Base-by-base conservation (phyloP, 2,797 vertebrate genomes). In the Lates japonicus region DNA sequence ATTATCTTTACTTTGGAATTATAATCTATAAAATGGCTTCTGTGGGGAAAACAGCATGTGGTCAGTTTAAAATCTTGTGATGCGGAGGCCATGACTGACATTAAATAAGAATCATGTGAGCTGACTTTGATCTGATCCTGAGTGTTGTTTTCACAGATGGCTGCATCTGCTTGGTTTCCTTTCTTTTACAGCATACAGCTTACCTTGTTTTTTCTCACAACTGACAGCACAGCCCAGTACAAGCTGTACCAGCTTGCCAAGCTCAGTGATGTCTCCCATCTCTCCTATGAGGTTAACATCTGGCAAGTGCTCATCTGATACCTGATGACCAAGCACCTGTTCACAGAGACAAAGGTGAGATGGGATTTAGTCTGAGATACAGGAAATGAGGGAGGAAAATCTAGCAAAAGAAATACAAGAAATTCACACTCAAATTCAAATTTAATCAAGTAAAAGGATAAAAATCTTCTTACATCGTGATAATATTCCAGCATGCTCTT, bases 151-250 rank as follows among this genome's bases (percentile, higher is more conserved):
- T 41, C 62, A 76, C 73, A 78, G 62, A 75, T 41, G 78, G 29
- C 58, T 83, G 75, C 58, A 49, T 62, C 60, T 20, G 9, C 42
- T 41, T 29, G n/a, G 0, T 63, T 70, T 55, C 64, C 42, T 1
- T 2, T 6, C 17, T 54, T 12, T 22, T 11, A 19, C 16, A 17
- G 19, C 54, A 20, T 11, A 12, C 48, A 25, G 13, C 25, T 76
- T 73, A 97, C 97, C 97, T 94, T 98, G 96, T 84, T 97, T 98
- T 90, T 96, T 97, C 86, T 98, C 97, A 57, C 97, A 98, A 77
- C 97, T 97, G 84, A 98, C 94, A 0, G 97, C 97, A 74, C 97
- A 98, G 79, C 96, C 96, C 81, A 98, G 85, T 19, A 98, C 97
- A 22, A 98, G 90, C 91, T 97, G 97, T 8, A 98, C 95, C 87